These are phyloP conservation scores for Aricia agestis DNA, from an alignment of 1,140 invertebrate species.

Conservation along the genomic window DNA sequence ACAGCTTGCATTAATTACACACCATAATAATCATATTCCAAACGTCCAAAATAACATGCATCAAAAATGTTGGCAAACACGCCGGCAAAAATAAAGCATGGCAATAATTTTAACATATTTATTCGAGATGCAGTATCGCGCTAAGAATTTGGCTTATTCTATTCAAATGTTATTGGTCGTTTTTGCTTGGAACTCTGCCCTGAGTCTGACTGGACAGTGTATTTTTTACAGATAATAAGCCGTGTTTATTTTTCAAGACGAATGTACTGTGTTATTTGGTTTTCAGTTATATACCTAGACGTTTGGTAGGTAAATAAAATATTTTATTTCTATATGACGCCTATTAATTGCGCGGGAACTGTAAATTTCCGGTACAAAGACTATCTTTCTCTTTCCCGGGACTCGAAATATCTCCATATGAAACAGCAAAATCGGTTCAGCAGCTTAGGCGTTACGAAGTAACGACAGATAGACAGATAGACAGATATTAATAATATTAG, in stretches of 20 bases:
- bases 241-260: constrained; percentile 5
- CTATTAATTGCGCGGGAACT: too few species aligned
- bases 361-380: too few species aligned
- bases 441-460: too few species aligned
- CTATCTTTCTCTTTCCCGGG: too few species aligned
- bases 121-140: constrained; percentile 5
- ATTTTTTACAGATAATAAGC: constrained; percentile 12
- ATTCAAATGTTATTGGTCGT: constrained; percentile 19
- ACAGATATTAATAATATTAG: too few species aligned
- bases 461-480: too few species aligned
- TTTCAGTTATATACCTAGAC: not conserved
- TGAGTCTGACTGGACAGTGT: constrained; percentile 9
- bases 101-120: constrained; percentile 15
- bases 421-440: too few species aligned
- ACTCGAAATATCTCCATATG: too few species aligned
- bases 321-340: too few species aligned
- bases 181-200: constrained; percentile 15
- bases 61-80: constrained; percentile 8
- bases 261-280: not conserved
- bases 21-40: not conserved
- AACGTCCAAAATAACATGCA: not conserved
- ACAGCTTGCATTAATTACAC: not conserved
- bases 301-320: too few species aligned
- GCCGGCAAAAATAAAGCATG: constrained; percentile 9
- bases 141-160: constrained; percentile 15